Base-by-base conservation (phyloP, 2,888 invertebrate species). In the Cremastinae sp. region DNA sequence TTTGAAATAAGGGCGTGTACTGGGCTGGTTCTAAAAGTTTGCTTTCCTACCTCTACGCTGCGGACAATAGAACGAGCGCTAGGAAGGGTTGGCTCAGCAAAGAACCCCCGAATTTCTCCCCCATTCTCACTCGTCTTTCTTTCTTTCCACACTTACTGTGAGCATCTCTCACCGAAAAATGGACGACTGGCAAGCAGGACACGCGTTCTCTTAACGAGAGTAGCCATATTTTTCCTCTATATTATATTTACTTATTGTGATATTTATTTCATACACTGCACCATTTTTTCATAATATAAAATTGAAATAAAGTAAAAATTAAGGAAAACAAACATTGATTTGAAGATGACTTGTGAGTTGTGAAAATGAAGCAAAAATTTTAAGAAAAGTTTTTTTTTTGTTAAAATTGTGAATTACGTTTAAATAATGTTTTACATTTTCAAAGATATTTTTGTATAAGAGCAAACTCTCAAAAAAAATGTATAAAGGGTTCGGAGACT, bases 11-110 rank as follows among this genome's bases (percentile, higher is more conserved):
- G 64, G 76, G 76, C 76, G 76, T 58, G 64, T 43, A 53, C 62
- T 56, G 49, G 71, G 61, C 49, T 36, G 75, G 69, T 41, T 69
- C 66, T 61, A 16, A 16, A 28, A 16, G 7, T 41, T 14, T 53
- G 47, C 45, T 51, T 49, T 74, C 62, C 47, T 66, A 62, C 51
- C 43, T 66, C 62, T 62, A 49, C 66, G 43, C 51, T 20, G n/a
- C 14, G 34, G 8, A 34, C 59, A 56, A 62, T 58, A 47, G 5
- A 45, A 28, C 4, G 51, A 28, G 22, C 38, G 64, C 41, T 36
- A 56, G 74, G 72, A 71, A 75, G 74, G 75, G 79, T 68, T 75
- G 70, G 75, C 72, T 58, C 68, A 28, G 28, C n/a, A 53, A 12
- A 12, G 22, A 70, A 41, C 69, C 61, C 66, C n/a, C 4, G 56